phyloP scores from a whole-genome alignment of 1,140 invertebrate species.

The Aphis gossypii region DNA sequence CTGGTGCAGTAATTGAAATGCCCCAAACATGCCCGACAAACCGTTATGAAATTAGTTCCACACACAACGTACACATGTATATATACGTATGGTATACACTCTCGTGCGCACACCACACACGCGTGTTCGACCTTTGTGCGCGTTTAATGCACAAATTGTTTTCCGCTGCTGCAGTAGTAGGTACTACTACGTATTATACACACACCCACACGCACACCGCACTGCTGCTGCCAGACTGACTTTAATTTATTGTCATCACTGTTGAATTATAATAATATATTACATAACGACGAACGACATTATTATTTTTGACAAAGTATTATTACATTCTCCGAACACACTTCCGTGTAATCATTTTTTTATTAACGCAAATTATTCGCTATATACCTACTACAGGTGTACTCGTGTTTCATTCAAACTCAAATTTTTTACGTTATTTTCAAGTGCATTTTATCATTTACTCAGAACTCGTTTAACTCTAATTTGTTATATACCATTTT shows the following conservation, averaged over 20 bases:
- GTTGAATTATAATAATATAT: constrained; percentile 14
- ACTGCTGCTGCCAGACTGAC: not conserved
- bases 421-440: not conserved
- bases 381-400: not conserved
- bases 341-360: not conserved
- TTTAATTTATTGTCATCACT: constrained; percentile 17
- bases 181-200: not conserved
- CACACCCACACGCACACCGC: not conserved
- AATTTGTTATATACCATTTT: not conserved
- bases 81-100: not conserved
- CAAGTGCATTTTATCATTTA: not conserved
- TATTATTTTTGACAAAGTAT: constrained; percentile 11
- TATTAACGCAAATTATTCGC: not conserved
- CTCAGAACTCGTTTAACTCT: not conserved
- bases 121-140: not conserved
- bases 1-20: not conserved
- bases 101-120: not conserved
- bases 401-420: not conserved
- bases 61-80: not conserved
- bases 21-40: not conserved
- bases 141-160: constrained; percentile 20
- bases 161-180: not conserved
- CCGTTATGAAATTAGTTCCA: not conserved
- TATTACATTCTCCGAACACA: not conserved
- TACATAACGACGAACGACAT: not conserved